These are phyloP conservation scores for Tragelaphus eurycerus DNA, from an alignment of 2,797 vertebrate species.

Conservation along the genomic window DNA sequence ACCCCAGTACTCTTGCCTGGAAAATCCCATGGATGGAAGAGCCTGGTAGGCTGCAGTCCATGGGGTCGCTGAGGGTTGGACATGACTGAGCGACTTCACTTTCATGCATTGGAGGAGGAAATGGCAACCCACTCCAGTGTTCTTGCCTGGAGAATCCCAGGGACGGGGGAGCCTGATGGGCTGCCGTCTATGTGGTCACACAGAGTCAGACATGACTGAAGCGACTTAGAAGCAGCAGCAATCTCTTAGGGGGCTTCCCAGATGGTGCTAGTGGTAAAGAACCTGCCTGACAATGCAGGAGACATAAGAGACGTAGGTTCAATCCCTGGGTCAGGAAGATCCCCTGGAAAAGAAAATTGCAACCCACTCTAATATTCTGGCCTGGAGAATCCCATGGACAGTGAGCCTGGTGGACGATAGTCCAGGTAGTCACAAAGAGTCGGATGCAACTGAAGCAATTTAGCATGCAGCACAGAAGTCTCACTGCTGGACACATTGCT, in stretches of 20 bases:
- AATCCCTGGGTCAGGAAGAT: background rate
- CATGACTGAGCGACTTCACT: too few relatives aligned
- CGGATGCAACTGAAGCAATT: fast-evolving
- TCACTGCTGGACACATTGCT: background rate
- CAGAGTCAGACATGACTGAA: too few relatives aligned
- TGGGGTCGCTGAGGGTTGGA: too few relatives aligned
- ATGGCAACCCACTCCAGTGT: too few relatives aligned
- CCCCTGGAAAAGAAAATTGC: background rate
- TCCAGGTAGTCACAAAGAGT: background rate
- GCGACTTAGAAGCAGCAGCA: too few relatives aligned
- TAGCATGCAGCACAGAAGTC: background rate
- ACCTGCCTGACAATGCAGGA: background rate
- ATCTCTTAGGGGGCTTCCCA: background rate
- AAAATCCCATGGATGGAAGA: too few relatives aligned
- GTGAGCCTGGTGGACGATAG: fast-evolving
- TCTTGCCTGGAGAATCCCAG: too few relatives aligned
- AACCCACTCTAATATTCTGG: background rate
- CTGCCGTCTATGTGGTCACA: too few relatives aligned
- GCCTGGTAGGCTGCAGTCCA: too few relatives aligned
- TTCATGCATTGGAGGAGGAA: too few relatives aligned
- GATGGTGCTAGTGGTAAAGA: background rate
- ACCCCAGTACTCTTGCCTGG: too few relatives aligned
- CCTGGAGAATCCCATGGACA: background rate
- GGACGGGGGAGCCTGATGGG: too few relatives aligned
- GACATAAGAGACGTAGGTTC: background rate